phyloP scores from a whole-genome alignment of 2,888 invertebrate genomes.

The Eupithecia inturbata region DNA sequence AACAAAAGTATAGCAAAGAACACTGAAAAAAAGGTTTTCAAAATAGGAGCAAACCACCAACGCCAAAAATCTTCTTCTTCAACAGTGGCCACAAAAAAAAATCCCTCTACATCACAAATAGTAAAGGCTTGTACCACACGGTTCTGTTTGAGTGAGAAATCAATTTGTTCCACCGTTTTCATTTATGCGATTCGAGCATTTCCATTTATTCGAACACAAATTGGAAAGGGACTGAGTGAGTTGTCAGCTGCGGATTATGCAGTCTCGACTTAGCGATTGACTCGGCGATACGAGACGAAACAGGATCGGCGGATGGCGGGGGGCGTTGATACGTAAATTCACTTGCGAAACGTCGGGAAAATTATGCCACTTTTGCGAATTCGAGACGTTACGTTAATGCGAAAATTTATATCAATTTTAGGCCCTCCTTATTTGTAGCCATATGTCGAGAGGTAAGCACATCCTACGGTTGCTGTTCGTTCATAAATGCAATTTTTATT shows the following conservation, averaged over 20 bases:
- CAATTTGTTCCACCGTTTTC: slow-evolving; percentile 82
- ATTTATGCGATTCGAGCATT: slow-evolving; percentile 79
- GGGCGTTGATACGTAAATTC: slow-evolving; percentile 51
- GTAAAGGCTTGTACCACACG: slow-evolving; percentile 61
- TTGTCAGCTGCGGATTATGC: slow-evolving; percentile 81
- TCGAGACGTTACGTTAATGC: slow-evolving; percentile 29
- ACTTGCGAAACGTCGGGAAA: slow-evolving; percentile 41
- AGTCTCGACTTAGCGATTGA: slow-evolving; percentile 67
- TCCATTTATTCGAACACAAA: slow-evolving; percentile 81
- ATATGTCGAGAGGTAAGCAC: not conserved
- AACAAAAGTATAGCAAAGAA: not conserved
- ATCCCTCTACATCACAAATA: slow-evolving; percentile 51
- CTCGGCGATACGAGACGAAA: slow-evolving; percentile 52
- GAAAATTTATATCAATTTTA: slow-evolving; percentile 16
- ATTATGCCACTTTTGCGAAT: slow-evolving; percentile 44
- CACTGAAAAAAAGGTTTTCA: not conserved
- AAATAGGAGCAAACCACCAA: slow-evolving; percentile 7
- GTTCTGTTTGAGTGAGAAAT: slow-evolving; percentile 81
- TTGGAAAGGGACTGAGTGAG: slow-evolving; percentile 80
- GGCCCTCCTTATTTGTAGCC: slow-evolving; percentile 5
- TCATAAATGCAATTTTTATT: not conserved
- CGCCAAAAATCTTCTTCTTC: slow-evolving; percentile 30
- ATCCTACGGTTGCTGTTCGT: not conserved
- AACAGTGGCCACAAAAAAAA: slow-evolving; percentile 44
- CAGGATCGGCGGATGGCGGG: slow-evolving; percentile 52